Evolutionary conservation across 30 jellyfish, hydroid and myxozoan genomes (phyloP).

Genomic region (Calvadosia cruxmelitensis): DNA sequence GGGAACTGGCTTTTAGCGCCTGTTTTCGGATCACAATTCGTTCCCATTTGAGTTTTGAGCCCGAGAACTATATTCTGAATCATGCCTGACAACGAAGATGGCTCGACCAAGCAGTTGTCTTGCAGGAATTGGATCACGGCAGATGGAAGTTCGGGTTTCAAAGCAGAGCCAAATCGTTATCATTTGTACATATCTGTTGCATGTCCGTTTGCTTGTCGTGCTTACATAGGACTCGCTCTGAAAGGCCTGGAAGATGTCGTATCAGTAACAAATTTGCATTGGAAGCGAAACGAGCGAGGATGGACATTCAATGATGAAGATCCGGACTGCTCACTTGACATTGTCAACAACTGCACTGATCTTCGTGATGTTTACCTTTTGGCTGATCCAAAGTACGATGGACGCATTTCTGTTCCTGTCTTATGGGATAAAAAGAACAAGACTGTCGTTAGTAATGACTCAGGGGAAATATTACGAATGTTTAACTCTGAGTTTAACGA

Average conservation of each 20-base stretch:
- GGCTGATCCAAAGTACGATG: constrained; percentile 72
- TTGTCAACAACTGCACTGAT: constrained; percentile 28
- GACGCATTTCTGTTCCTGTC: constrained; percentile 74
- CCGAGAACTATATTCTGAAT: too few species aligned
- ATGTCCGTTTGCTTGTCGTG: constrained; percentile 77
- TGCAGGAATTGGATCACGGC: constrained; percentile 31
- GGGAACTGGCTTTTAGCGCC: too few species aligned
- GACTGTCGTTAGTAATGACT: constrained; percentile 63
- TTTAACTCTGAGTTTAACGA: constrained; percentile 52
- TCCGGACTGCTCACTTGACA: constrained; percentile 29
- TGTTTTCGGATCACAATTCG: too few species aligned
- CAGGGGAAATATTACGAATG: constrained; percentile 78
- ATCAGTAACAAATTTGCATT: constrained; percentile 41
- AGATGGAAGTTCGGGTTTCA: constrained; percentile 62
- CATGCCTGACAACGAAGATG: too few species aligned
- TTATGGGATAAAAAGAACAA: constrained; percentile 64
- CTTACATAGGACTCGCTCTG: constrained; percentile 13
- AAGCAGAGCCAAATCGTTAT: constrained; percentile 63
- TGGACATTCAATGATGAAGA: constrained; percentile 63
- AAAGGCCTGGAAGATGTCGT: constrained; percentile 62
- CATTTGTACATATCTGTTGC: constrained; percentile 58
- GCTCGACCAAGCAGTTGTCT: too few species aligned
- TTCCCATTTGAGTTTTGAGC: too few species aligned
- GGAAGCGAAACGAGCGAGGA: constrained; percentile 35
- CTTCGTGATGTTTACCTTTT: constrained; percentile 45